Base-by-base conservation (phyloP, 2,113 vertebrate genomes). In the Balaeniceps rex region DNA sequence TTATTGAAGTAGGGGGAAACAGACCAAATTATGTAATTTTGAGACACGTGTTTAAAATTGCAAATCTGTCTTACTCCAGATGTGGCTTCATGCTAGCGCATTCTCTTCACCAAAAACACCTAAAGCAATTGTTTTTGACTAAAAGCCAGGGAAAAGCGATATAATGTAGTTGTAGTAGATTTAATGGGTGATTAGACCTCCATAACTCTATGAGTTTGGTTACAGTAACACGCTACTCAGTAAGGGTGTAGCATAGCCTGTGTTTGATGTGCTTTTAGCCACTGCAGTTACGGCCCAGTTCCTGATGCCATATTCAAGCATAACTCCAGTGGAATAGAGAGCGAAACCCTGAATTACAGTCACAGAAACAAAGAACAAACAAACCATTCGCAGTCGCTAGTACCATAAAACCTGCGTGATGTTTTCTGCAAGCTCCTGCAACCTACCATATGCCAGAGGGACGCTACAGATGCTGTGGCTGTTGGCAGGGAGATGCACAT, bases 401-500 rank as follows among this genome's bases (percentile, higher is more conserved):
- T 40, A 51, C 46, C 28, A 36, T 69, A 69, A 89, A 91, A 75
- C 29, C 65, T n/a, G 29, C 2, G 2, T 31, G 42, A 92, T 24
- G 29, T 87, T 90, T 88, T 60, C 88, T 57, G 65, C 77, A 78
- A 68, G 81, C 6, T 89, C 72, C 69, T 82, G 87, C 52, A 60
- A 68, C 34, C 25, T 65, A 10, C 36, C 2, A 3, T 70, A 28
- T 55, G 74, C 86, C 0, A 0, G 47, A 78, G 71, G 83, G 83
- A 76, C 0, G 8, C 68, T 61, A 38, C 57, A 79, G 87, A 61
- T 85, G 70, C 24, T 82, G 92, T 52, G 49, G 83, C 65, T 93
- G 60, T 78, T 88, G 90, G 88, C 60, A 74, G 69, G 36, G 74
- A 87, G 72, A 75, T 78, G 69, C 77, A 63, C 70, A 82, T 47